phyloP scores from a whole-genome alignment of 2,797 vertebrate genomes.

The Argya squamiceps region DNA sequence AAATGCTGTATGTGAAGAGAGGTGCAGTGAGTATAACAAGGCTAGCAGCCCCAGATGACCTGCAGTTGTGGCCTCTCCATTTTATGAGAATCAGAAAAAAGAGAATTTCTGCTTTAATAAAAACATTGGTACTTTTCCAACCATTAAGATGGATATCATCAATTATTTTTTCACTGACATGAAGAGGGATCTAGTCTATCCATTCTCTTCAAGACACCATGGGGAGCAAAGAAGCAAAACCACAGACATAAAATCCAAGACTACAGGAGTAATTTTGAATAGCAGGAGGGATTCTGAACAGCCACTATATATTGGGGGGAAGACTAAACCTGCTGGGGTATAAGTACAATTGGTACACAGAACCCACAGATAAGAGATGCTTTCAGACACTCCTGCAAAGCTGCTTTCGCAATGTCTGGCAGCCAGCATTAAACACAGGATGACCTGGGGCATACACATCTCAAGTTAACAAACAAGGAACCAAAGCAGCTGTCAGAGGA shows the following conservation, averaged over 20 bases:
- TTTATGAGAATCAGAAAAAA: background rate
- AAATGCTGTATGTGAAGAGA: background rate
- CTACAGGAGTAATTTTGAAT: background rate
- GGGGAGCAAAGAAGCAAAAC: background rate
- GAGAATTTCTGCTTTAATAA: background rate
- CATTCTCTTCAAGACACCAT: background rate
- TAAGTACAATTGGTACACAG: background rate
- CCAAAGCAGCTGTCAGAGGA: background rate
- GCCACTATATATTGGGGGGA: background rate
- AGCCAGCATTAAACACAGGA: background rate
- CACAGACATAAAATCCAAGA: background rate
- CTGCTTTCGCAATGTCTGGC: background rate
- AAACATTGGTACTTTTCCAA: background rate
- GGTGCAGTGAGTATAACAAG: background rate
- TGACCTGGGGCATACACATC: background rate
- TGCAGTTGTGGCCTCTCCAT: background rate
- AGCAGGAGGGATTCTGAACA: background rate
- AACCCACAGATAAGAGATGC: background rate
- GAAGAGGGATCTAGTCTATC: background rate
- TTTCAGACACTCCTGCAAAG: background rate
- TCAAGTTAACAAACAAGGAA: slow-evolving; percentile 1
- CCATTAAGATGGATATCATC: background rate
- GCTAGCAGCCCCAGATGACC: background rate
- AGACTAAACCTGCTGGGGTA: background rate
- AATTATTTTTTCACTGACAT: background rate